Percentiles rank a stretch among this genome's conserved stretches.
Conservation (phyloP, 2,888 invertebrate species). For the Norana najaformis region DNA sequence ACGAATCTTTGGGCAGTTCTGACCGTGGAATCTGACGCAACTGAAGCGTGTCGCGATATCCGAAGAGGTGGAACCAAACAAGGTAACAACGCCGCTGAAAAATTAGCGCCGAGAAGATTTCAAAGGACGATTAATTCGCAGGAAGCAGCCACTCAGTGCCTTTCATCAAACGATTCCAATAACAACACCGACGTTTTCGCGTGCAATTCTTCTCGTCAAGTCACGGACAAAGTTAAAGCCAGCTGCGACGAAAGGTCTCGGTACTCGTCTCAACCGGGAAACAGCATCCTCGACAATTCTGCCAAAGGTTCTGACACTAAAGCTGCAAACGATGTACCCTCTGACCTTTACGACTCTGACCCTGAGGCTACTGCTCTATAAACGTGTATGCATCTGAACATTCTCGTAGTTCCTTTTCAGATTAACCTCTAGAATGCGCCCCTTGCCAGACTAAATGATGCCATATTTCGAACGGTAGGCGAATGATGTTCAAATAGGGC, state of each 20-base stretch:
- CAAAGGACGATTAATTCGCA: not conserved
- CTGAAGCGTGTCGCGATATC: not conserved
- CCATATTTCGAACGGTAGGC: not conserved
- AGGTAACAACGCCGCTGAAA: not conserved
- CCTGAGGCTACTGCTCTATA: not conserved
- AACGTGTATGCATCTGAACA: too few relatives aligned
- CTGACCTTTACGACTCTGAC: not conserved
- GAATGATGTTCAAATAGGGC: not conserved
- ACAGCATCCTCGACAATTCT: not conserved
- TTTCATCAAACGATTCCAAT: constrained; percentile 2
- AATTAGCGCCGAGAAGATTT: not conserved
- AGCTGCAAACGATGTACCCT: not conserved
- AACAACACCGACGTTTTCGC: not conserved
- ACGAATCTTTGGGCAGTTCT: not conserved
- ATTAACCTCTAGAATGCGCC: not conserved
- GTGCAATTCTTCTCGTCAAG: not conserved
- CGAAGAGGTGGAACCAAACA: not conserved
- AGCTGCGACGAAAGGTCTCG: not conserved
- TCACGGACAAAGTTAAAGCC: not conserved
- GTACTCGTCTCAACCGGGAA: not conserved
- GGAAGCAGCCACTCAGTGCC: not conserved
- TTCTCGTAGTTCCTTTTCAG: not conserved
- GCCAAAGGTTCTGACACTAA: not conserved
- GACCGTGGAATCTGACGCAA: not conserved
- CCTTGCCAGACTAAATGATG: not conserved